phyloP scores from a whole-genome alignment of 2,888 invertebrate species.

The Rutpela maculata region DNA sequence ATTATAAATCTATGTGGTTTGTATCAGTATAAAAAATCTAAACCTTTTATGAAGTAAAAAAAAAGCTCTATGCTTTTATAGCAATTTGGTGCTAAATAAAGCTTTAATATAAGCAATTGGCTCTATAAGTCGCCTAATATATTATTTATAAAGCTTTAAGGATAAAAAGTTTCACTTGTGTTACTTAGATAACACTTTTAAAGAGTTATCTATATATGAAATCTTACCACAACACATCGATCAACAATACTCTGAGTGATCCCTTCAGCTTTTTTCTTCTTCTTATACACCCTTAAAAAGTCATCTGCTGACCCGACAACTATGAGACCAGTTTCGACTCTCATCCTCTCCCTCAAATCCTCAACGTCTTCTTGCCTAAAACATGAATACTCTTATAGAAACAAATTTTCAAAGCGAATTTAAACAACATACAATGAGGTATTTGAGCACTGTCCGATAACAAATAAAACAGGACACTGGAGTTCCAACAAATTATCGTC shows the following conservation, averaged over 20 bases:
- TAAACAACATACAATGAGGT: constrained; percentile 75
- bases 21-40: no score
- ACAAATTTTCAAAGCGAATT: not conserved
- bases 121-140: no score
- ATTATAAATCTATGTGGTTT: no score
- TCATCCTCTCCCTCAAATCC: constrained; percentile 84
- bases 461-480: constrained; percentile 85
- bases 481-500: constrained; percentile 86
- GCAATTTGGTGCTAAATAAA: no score
- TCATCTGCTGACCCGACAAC: constrained; percentile 89
- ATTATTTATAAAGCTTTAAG: no score
- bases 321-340: constrained; percentile 84
- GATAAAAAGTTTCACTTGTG: no score
- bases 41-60: no score
- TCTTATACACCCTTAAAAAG: constrained; percentile 81
- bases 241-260: constrained; percentile 89
- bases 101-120: no score
- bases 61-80: no score
- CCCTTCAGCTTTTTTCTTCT: constrained; percentile 83
- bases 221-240: constrained; percentile 81
- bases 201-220: no score
- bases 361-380: constrained; percentile 84
- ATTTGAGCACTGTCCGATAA: constrained; percentile 85
- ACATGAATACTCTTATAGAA: not conserved
- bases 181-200: no score